Conservation (phyloP, 1,140 invertebrate species). For the Gerris buenoi region DNA sequence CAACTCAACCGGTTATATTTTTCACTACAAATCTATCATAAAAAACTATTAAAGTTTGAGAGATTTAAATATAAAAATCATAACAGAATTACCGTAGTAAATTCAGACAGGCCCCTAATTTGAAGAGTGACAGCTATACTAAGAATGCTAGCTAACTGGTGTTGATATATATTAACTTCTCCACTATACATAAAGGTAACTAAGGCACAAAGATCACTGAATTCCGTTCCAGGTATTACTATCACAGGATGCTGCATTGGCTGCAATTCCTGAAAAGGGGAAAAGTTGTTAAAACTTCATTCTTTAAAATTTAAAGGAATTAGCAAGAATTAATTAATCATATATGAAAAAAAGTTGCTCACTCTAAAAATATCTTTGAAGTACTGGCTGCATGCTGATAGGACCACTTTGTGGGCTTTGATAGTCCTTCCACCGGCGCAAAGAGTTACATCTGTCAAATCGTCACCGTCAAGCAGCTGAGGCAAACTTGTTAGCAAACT, state of each 20-base stretch:
- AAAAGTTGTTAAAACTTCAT: constrained; percentile 2
- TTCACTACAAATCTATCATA: no score
- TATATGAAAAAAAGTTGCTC: constrained; percentile 21
- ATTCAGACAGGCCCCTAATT: constrained; percentile 72
- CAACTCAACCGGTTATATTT: no score
- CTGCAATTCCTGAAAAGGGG: constrained; percentile 44
- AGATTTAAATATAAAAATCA: no score
- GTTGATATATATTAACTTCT: constrained; percentile 73
- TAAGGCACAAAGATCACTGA: constrained; percentile 60
- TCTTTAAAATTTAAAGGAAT: background rate
- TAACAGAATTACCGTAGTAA: constrained; percentile 41
- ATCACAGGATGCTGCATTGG: constrained; percentile 63
- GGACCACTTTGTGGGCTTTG: constrained; percentile 69
- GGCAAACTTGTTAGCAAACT: constrained; percentile 71
- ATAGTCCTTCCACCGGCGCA: constrained; percentile 64
- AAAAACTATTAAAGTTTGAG: no score
- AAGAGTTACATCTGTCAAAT: constrained; percentile 78
- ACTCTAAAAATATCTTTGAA: constrained; percentile 79
- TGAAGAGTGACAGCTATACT: constrained; percentile 68
- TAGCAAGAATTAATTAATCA: no score
- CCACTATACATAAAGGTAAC: constrained; percentile 85
- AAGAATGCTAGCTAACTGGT: constrained; percentile 62
- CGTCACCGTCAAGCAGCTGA: constrained; percentile 60
- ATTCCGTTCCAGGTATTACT: constrained; percentile 63
- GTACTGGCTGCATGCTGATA: constrained; percentile 82